Evolutionary conservation across 2,797 vertebrate species (phyloP), one percentile per base, ranked within the genome.

Genomic region (Cryptoprocta ferox): DNA sequence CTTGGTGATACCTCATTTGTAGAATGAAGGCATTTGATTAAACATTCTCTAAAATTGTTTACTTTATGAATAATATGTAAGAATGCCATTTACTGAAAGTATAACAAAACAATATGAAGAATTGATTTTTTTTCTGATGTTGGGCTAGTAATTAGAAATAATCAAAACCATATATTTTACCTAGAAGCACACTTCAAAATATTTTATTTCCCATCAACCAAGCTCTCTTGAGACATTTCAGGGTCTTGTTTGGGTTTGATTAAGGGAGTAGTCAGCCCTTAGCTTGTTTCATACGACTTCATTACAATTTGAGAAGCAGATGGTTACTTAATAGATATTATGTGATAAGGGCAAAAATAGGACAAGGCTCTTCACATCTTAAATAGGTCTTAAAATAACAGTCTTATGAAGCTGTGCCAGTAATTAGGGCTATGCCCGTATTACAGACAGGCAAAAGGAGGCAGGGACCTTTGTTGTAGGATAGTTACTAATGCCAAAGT

Each of bases 91-190:
- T 95, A 78, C 32, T 70, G 76, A 76, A 85, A 90, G 2, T 80
- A 53, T 24, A 68, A 39, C 65, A 84, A 73, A 96, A 93, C 35
- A 76, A 48, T 48, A 56, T 21, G 32, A 80, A 85, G 68, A 96
- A 75, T 75, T 30, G 75, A 63, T 63, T 96, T 97, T 96, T 97
- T 45, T 93, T 82, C 53, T 45, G 18, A 70, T 78, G 68, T 68
- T 79, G 39, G 86, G 50, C 61, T 82, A 59, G 42, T 56, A 86
- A n/a, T 96, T 94, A 73, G 37, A 75, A 89, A 89, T 94, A 12
- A 90, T 95, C 37, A 83, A 95, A 95, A 48, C 13, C 42, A 79
- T 53, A 24, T 75, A 79, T 80, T 87, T 70, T 61, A 84, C 32
- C 70, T 91, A 37, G 76, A 95, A 91, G 78, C 68, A 1, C 2